Evolutionary conservation across 2,797 vertebrate species (phyloP), one percentile per base, ranked within the genome.

Genomic region (Erithacus rubecula): DNA sequence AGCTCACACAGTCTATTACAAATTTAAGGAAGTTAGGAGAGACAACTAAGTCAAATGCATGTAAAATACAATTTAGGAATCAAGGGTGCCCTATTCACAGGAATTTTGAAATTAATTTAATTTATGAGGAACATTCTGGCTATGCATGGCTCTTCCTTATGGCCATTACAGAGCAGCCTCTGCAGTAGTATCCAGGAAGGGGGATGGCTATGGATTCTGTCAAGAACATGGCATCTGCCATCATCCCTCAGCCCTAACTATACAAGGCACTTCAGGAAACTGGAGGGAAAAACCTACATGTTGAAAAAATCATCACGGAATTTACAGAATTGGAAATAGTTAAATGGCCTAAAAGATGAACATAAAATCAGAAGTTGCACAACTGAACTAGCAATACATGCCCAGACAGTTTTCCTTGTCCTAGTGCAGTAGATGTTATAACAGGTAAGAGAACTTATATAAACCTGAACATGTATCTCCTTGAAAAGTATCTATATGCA

Each of bases 241-340:
- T 51, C 49, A 51, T 11, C 2, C 1, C 62, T 49, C 55, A 89
- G 18, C 19, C 26, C 23, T 19, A 80, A 56, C 30, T 22, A 77
- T 30, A 64, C 10, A 39, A 49, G 44, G 44, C 63, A 63, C n/a
- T 63, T 78, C 0, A 3, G 29, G 22, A 6, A 10, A n/a, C 6
- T 10, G 11, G 3, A 16, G 5, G 8, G 7, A 17, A 63, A 26
- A 88, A n/a, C 14, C n/a, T 6, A 36, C 2, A 7, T 0, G 7
- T 16, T 55, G 24, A 86, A 63, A 81, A 87, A 55, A 53, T 21
- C 7, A 29, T 22, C 11, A 36, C 0, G 56, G 26, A 63, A 67
- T 63, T 69, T 41, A n/a, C 8, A 37, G 26, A 84, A 24, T 1
- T 74, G 37, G 13, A 89, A 91, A 88, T 24, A 89, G 37, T 64